Percentiles rank a stretch among this genome's conserved stretches.
Evolutionary conservation across 2,888 invertebrate genomes (phyloP).

Genomic region (Tanytarsus gracilentus): DNA sequence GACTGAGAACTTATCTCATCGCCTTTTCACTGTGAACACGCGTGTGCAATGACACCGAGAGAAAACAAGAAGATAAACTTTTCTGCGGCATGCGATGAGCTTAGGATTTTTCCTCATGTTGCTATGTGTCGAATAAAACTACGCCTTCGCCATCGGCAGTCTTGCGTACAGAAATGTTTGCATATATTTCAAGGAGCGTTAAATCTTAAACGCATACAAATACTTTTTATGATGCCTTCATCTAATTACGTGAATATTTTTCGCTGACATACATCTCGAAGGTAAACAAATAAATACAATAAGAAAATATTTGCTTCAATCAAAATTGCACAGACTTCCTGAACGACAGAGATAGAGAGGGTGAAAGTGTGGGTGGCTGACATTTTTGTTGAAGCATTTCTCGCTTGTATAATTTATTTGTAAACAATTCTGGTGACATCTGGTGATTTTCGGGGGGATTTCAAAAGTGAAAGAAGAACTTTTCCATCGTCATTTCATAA

Average conservation of each 20-base stretch:
- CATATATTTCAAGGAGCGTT: not conserved
- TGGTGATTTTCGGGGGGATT: constrained; percentile 25
- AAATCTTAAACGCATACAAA: not conserved
- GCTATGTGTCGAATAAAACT: not conserved
- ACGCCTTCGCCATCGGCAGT: constrained; percentile 5
- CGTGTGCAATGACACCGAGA: too few species aligned
- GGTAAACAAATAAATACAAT: constrained; percentile 21
- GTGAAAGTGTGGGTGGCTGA: not conserved
- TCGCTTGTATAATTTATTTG: constrained; percentile 27
- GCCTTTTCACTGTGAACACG: too few species aligned
- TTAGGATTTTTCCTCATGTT: not conserved
- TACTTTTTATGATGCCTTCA: not conserved
- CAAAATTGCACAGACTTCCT: constrained; percentile 5
- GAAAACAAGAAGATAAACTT: not conserved
- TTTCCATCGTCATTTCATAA: not conserved
- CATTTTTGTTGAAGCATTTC: not conserved
- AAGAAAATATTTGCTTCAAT: constrained; percentile 12
- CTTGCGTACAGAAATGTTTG: constrained; percentile 3
- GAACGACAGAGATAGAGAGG: too few species aligned
- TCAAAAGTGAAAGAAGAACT: constrained; percentile 5
- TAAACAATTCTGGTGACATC: constrained; percentile 29
- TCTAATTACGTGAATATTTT: not conserved
- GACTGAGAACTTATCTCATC: too few species aligned
- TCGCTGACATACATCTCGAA: not conserved
- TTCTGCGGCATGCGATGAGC: not conserved